These are phyloP conservation scores for Melanitta fusca DNA, from an alignment of 2,797 vertebrate species.

Conservation along the genomic window DNA sequence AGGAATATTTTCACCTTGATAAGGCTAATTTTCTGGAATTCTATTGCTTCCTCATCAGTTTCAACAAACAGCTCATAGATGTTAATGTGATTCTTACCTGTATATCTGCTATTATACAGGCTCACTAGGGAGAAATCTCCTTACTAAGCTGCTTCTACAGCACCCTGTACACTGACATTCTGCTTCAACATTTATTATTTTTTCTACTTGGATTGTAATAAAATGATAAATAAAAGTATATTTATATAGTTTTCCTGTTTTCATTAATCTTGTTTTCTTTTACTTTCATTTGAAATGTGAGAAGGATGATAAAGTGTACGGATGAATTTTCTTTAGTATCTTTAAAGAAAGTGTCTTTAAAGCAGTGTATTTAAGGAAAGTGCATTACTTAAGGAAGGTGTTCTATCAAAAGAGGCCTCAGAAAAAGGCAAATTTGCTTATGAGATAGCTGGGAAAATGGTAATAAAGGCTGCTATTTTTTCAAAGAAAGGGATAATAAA, in stretches of 20 bases:
- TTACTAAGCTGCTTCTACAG: background rate
- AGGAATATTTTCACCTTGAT: background rate
- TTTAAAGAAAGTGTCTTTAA: background rate
- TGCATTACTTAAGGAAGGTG: background rate
- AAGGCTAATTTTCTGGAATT: background rate
- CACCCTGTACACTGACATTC: background rate
- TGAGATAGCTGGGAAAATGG: background rate
- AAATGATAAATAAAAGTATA: background rate
- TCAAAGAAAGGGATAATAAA: background rate
- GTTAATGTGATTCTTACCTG: background rate
- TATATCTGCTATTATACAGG: background rate
- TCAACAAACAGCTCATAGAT: background rate
- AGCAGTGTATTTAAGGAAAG: background rate
- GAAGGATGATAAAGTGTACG: background rate
- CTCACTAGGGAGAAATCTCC: background rate
- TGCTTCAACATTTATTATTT: background rate
- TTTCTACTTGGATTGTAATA: background rate
- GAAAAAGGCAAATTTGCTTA: conserved; percentile 18
- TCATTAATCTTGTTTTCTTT: background rate
- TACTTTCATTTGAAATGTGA: background rate
- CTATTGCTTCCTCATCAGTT: background rate
- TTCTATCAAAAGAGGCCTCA: background rate
- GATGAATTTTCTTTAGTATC: background rate
- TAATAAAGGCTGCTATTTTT: conserved; percentile 6
- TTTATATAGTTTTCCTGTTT: background rate